Base-by-base conservation (phyloP, 2,797 vertebrate species). In the Pseudocheirus occidentalis region DNA sequence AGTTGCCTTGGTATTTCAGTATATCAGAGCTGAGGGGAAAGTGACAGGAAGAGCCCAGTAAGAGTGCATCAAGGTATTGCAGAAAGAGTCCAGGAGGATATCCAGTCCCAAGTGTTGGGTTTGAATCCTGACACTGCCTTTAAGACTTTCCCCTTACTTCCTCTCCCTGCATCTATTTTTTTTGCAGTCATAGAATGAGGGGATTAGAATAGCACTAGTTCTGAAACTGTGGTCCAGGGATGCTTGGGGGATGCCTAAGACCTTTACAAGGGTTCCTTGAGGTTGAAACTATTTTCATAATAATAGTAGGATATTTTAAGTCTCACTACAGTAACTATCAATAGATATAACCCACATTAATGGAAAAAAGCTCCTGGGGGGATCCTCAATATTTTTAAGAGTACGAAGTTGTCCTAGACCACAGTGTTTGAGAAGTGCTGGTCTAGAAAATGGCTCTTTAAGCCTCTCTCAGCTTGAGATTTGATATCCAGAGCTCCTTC, bases 91-190 rank as follows among this genome's bases (percentile, higher is more conserved):
- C 29, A 66, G 5, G 62, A 66, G 5, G 62, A 66, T 66, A 34
- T n/a, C 59, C 1, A 62, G 59, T 62, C 31, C 28, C 31, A 62
- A 62, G 24, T 62, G 29, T 12, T 62, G 31, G 59, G 12, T 66
- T n/a, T n/a, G 13, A n/a, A 66, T n/a, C 4, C 34, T n/a, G 14
- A 1, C 4, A 5, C 12, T 16, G 4, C 5, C 14, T n/a, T 16
- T 66, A 66, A 16, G 34, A 7, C 34, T n/a, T 16, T 66, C 34
- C 14, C 62, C 4, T 66, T 14, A 66, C 24, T 66, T 66, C 13
- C 1, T 34, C 34, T n/a, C 34, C 34, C 34, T 66, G 34, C 4
- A 1, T 66, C 62, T 66, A 66, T 18, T 66, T 66, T n/a, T n/a
- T n/a, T 66, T 34, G 16, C 34, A 66, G 14, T 18, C 62, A 66